Evolutionary conservation across 2,113 vertebrate species (phyloP).

Genomic region (Romanogobio albipinnatus): DNA sequence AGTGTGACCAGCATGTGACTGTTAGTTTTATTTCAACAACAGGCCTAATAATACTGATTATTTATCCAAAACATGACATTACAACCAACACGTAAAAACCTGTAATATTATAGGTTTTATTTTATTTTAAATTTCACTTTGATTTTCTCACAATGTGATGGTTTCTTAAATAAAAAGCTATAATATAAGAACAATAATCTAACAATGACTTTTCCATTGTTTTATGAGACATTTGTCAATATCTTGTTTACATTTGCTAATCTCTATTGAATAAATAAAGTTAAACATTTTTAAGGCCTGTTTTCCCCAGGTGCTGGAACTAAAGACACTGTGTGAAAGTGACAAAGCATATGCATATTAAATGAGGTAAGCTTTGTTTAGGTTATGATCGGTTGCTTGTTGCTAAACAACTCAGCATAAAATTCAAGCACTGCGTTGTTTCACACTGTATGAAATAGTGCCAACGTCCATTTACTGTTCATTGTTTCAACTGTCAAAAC

Average conservation of each 20-base stretch:
- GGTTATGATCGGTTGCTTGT: background rate
- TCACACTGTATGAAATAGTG: background rate
- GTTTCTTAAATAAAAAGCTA: no score
- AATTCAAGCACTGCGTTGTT: background rate
- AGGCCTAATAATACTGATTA: background rate
- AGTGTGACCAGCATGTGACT: background rate
- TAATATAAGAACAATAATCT: no score
- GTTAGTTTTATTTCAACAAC: background rate
- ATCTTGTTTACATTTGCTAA: background rate
- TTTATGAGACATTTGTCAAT: background rate
- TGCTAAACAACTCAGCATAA: constrained; percentile 9
- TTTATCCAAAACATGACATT: background rate
- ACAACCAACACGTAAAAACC: background rate
- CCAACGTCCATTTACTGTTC: background rate
- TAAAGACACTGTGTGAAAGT: background rate
- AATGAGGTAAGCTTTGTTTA: background rate
- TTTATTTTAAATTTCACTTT: no score
- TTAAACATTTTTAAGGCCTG: background rate
- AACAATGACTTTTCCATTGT: no score
- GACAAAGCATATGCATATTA: constrained; percentile 7
- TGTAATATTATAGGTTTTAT: no score
- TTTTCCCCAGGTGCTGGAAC: constrained; percentile 12
- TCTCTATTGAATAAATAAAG: background rate
- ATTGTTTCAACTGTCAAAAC: background rate
- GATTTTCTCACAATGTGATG: background rate